Conservation (phyloP, 2,797 vertebrate genomes). For the Etheostoma nigrum region DNA sequence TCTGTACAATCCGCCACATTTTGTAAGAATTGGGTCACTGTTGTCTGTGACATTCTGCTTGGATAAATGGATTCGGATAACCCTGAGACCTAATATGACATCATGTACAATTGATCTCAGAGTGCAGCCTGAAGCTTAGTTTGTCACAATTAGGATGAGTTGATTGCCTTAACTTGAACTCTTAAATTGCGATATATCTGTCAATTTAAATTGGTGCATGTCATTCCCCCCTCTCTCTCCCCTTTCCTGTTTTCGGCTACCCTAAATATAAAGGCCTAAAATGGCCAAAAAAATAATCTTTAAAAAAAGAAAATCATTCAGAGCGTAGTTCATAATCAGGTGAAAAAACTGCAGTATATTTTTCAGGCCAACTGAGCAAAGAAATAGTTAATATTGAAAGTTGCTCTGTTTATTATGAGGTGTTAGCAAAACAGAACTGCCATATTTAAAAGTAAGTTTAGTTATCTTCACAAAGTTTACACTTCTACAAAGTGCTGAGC, state of each 20-base stretch:
- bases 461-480: not conserved
- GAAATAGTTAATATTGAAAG: not conserved
- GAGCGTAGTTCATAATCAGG: not conserved
- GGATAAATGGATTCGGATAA: not conserved
- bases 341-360: not conserved
- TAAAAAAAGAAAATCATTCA: no score
- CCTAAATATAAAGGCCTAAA: no score
- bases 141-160: not conserved
- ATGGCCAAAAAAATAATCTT: no score
- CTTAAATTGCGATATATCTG: not conserved
- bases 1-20: not conserved
- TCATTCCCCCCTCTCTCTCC: no score
- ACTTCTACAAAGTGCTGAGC: conserved; percentile 16
- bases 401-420: not conserved
- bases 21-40: conserved; percentile 1
- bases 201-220: not conserved
- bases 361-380: not conserved
- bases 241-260: no score
- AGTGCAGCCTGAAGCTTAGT: not conserved
- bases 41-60: not conserved
- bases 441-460: not conserved
- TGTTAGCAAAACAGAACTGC: conserved; percentile 1
- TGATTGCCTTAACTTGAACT: not conserved
- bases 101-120: conserved; percentile 7
- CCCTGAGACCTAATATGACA: not conserved